Base-by-base conservation (phyloP, 35 echinoderm and acorn worm species). In the Apostichopus parvimensis region DNA sequence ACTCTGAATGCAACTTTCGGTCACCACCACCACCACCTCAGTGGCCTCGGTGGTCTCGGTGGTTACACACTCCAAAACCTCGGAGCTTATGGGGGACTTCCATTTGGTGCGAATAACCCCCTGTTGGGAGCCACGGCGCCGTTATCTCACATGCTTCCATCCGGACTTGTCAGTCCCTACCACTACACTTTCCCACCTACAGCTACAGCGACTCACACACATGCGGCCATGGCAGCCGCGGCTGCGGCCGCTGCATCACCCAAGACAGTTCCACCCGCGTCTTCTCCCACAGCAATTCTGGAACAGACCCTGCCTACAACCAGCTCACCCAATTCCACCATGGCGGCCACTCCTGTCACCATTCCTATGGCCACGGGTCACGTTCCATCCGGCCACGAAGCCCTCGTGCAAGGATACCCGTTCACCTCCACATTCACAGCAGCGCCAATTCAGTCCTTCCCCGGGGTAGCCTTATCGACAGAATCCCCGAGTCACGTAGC, bases 91-190 rank as follows among this genome's bases (percentile, higher is more conserved):
- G 94, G 73, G 85, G 78, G 71, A 28, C 94, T 56, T 89, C 85
- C 64, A 88, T 66, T 98, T 4, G 96, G 94, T 13, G 94, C 94
- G 79, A 92, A 82, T 54, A 95, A 92, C 77, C 92, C 96, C 12
- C 75, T 98, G 54, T 79, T 94, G 77, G 96, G 92, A 24, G 96
- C 94, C 15, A 98, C 95, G 45, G 95, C 94, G 79, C 96, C 92
- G 9, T 79, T 88, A 13, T 86, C 90, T 92, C 90, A 92, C 76
- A 92, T 97, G 86, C 80, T 97, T 92, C 92, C 95, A 56, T 97
- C 95, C 62, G 93, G 95, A 59, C 83, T 97, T 72, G 83, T 97
- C 76, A 94, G 93, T 90, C 79, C 95, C 18, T 97, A 97, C 82
- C 85, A 93, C 57, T 88, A 88, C 62, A 88, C 86, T 88, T 73